Base-by-base conservation (phyloP, 2,888 invertebrate genomes). In the Ormyrus rosae region DNA sequence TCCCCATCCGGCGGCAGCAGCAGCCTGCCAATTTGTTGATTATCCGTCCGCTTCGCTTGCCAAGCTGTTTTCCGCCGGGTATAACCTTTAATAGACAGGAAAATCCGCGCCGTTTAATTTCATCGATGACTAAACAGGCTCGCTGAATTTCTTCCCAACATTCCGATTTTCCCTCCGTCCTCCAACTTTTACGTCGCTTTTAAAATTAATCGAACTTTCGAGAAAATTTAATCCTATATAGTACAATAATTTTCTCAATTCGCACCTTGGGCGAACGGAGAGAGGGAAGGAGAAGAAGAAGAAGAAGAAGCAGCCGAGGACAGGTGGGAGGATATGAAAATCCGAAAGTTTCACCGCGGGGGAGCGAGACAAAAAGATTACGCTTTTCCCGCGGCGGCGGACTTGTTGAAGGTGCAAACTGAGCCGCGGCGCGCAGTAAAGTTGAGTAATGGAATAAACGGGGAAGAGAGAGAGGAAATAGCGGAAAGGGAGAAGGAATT, bases 261-360 rank as follows among this genome's bases (percentile, higher is more conserved):
- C 56, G 46, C 19, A 50, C 34, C 50, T 58, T 19, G n/a, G 50
- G 69, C n/a, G 13, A 5, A 6, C 5, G 34, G 53, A 8, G 45
- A 10, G 72, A 6, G 9, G 11, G 45, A 53, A 5, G 45, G 6
- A 45, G 61, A 19, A 3, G 19, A 19, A 19, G 19, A 19, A 19
- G 19, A 1, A 19, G 19, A 19, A 19, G 19, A 19, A 19, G 19
- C 19, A 19, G 19, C 19, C 19, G 48, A 10, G 68, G 56, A 55
- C 71, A 70, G 69, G 74, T 55, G 65, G 19, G 19, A 75, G 74
- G 81, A 78, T 81, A 81, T 78, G 81, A 81, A 81, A 78, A 78
- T 81, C 71, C 78, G 63, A 74, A 78, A 81, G 74, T 78, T 76
- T 73, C 55, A 45, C 61, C 6, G 6, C 6, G 13, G 55, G 19